phyloP scores from a whole-genome alignment of 1,140 invertebrate genomes.

The Magallana gigas region DNA sequence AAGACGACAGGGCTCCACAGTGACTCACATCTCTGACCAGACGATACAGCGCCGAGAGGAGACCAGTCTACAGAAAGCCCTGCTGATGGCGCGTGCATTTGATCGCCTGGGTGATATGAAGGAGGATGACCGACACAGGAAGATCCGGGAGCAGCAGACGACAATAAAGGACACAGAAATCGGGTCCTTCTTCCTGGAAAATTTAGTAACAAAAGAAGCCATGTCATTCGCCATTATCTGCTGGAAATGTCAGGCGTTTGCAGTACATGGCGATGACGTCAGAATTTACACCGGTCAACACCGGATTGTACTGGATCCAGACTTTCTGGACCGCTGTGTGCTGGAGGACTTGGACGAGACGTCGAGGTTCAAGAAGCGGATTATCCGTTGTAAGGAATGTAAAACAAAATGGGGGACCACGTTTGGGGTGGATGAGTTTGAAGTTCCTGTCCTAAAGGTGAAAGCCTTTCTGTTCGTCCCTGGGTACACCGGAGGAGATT shows the following conservation, averaged over 20 bases:
- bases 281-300: slow-evolving; percentile 19
- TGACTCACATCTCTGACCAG: slow-evolving; percentile 20
- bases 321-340: not conserved
- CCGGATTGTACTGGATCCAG: not conserved
- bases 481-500: not conserved
- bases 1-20: not conserved
- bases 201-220: too few species aligned
- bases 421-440: not conserved
- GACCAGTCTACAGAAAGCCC: slow-evolving; percentile 21
- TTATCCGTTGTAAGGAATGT: not conserved
- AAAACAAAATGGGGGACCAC: slow-evolving; percentile 33
- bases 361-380: not conserved
- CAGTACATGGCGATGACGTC: not conserved
- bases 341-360: not conserved
- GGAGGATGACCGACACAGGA: not conserved
- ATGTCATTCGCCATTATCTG: not conserved
- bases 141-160: not conserved
- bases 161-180: not conserved
- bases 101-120: slow-evolving; percentile 15
- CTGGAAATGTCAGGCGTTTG: slow-evolving; percentile 25
- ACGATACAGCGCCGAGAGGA: not conserved
- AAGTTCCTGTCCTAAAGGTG: slow-evolving; percentile 31
- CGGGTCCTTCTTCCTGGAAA: not conserved
- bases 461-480: slow-evolving; percentile 12
- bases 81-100: slow-evolving; percentile 19